Evolutionary conservation across 2,888 invertebrate species (phyloP).

Genomic region (Spatulosminthurus flaviceps): DNA sequence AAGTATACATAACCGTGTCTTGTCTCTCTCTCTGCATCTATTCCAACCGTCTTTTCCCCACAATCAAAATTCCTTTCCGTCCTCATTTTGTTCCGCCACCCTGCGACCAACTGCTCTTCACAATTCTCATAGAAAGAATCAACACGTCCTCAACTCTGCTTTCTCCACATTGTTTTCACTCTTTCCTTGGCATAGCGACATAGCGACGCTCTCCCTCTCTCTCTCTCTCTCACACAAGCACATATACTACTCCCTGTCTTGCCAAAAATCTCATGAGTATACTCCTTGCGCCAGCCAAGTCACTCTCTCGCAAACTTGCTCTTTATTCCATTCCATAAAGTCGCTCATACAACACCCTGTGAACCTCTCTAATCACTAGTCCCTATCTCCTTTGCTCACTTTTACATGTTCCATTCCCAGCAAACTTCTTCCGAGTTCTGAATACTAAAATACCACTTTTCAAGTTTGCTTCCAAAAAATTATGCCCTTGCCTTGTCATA

Average conservation of each 20-base stretch:
- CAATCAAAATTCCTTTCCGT: constrained; percentile 39
- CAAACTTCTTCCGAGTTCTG: constrained; percentile 16
- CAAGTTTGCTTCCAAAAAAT: constrained; percentile 4
- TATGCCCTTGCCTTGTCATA: background rate
- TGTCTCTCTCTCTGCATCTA: constrained; percentile 8
- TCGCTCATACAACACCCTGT: constrained; percentile 30
- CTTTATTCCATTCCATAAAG: constrained; percentile 27
- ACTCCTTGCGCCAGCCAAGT: background rate
- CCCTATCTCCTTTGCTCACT: constrained; percentile 18
- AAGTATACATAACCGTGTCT: constrained; percentile 21
- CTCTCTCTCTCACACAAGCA: constrained; percentile 1
- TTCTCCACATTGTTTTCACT: constrained; percentile 17
- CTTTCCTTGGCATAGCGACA: constrained; percentile 2
- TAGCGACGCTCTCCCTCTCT: background rate
- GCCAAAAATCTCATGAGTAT: constrained; percentile 20
- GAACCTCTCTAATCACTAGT: constrained; percentile 32
- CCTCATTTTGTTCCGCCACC: constrained; percentile 14
- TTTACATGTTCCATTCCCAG: constrained; percentile 16
- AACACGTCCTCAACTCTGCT: constrained; percentile 20
- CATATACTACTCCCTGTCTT: background rate
- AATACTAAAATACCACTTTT: constrained; percentile 14
- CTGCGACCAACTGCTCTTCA: constrained; percentile 10
- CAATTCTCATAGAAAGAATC: constrained; percentile 20
- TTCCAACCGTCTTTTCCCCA: background rate
- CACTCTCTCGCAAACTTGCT: constrained; percentile 14